Conservation (phyloP, 30 jellyfish, hydroid and myxozoan species). For the Clytia hemisphaerica region DNA sequence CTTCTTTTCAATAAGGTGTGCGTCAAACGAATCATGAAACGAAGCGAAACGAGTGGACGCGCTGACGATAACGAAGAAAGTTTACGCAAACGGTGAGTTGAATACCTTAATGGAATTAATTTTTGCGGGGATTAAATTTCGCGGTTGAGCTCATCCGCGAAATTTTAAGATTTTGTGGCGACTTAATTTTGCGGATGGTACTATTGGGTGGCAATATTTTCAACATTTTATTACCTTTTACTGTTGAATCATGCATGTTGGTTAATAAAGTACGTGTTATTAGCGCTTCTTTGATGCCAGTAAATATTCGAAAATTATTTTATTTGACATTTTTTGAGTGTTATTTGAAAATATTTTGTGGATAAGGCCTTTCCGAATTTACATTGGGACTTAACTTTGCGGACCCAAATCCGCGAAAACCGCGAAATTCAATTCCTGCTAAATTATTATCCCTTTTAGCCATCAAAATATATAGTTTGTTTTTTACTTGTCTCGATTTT, state of each 20-base stretch:
- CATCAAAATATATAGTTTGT: background rate
- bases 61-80: slow-evolving; percentile 93
- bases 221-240: too few relatives aligned
- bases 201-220: too few relatives aligned
- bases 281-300: too few relatives aligned
- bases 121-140: background rate
- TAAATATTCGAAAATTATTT: too few relatives aligned
- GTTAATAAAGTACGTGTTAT: too few relatives aligned
- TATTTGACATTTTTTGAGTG: background rate
- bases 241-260: too few relatives aligned
- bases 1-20: slow-evolving; percentile 66
- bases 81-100: slow-evolving; percentile 64
- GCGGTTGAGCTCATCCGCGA: background rate
- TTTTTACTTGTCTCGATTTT: background rate
- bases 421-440: too few relatives aligned
- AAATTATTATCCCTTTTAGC: too few relatives aligned
- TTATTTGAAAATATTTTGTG: background rate
- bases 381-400: too few relatives aligned
- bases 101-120: background rate
- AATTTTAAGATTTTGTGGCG: too few relatives aligned
- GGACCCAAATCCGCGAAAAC: too few relatives aligned
- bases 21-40: slow-evolving; percentile 67
- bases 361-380: background rate
- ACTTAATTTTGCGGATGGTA: too few relatives aligned
- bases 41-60: slow-evolving; percentile 88